Evolutionary conservation across 1,140 invertebrate species (phyloP).

Genomic region (Pollicipes pollicipes): DNA sequence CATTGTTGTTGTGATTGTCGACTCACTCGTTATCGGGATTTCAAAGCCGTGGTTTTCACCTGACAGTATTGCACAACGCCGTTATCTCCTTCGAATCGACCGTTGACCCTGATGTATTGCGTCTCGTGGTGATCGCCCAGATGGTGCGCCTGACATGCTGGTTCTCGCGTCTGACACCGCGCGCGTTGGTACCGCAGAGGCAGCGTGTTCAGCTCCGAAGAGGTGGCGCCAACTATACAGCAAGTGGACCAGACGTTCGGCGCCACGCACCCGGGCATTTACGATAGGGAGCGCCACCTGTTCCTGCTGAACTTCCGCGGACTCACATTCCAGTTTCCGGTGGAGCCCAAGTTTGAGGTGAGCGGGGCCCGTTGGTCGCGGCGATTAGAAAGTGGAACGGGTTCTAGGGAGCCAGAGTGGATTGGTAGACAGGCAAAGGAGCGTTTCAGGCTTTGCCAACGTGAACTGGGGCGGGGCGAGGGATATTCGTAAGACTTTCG

Average conservation of each 20-base stretch:
- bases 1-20: too few species aligned
- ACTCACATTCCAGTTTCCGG: conserved; percentile 85
- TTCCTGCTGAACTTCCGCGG: conserved; percentile 90
- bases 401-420: too few species aligned
- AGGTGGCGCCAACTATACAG: conserved; percentile 83
- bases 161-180: neutral
- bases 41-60: too few species aligned
- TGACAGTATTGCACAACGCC: too few species aligned
- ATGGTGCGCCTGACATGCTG: neutral
- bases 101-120: neutral
- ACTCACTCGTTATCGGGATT: too few species aligned
- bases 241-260: conserved; percentile 96
- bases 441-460: neutral
- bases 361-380: neutral
- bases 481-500: neutral
- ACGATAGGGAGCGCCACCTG: conserved; percentile 78
- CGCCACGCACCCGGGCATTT: conserved; percentile 91
- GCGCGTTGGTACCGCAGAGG: conserved; percentile 32
- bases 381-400: neutral
- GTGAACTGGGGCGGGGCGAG: neutral
- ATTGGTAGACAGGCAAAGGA: too few species aligned
- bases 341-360: conserved; percentile 79
- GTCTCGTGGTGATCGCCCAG: neutral
- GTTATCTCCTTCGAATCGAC: too few species aligned
- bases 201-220: conserved; percentile 67